Evolutionary conservation across 2,797 vertebrate species (phyloP).

Genomic region (Propithecus perrieri): DNA sequence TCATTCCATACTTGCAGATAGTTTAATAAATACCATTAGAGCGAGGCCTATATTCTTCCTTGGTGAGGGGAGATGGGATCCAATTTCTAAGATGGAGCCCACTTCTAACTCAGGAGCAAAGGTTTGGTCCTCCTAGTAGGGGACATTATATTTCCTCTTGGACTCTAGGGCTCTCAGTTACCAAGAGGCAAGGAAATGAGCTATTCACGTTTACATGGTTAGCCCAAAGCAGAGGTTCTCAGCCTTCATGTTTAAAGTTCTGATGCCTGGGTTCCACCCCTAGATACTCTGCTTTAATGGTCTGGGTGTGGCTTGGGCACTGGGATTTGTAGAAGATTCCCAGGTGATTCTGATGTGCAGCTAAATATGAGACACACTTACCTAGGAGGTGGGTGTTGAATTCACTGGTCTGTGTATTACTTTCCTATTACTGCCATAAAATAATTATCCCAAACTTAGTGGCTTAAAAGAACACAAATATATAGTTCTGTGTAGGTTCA

Average conservation of each 20-base stretch:
- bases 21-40: not conserved
- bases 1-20: not conserved
- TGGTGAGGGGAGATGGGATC: not conserved
- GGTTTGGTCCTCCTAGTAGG: not conserved
- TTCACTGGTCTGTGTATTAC: not conserved
- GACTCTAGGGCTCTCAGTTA: not conserved
- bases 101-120: not conserved
- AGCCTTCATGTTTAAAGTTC: not conserved
- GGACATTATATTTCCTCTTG: not conserved
- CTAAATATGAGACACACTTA: not conserved
- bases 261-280: not conserved
- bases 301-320: not conserved
- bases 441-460: not conserved
- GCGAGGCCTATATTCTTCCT: not conserved
- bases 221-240: not conserved
- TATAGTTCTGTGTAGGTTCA: not conserved
- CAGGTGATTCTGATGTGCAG: not conserved
- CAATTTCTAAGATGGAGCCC: not conserved
- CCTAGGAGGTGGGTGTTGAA: not conserved
- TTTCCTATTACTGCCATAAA: not conserved
- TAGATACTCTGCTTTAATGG: not conserved
- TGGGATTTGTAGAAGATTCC: not conserved
- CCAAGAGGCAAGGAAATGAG: not conserved
- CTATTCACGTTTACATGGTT: not conserved
- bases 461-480: not conserved